Conservation (phyloP, 2,888 invertebrate genomes). For the Dorcus parallelipipedus region DNA sequence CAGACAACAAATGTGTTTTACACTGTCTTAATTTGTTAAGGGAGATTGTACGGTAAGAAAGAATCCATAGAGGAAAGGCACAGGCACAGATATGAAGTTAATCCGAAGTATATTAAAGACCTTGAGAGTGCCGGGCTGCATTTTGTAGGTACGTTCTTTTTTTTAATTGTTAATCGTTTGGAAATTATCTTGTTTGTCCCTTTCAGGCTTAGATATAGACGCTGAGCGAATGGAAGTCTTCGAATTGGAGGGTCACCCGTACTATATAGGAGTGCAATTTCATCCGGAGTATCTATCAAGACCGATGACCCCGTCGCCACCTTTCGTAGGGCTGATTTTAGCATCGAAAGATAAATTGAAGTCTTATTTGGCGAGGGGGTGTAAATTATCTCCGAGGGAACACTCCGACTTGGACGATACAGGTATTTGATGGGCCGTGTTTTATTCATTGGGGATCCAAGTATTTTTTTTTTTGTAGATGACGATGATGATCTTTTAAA, state of each 20-base stretch:
- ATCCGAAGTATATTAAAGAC: slow-evolving; percentile 76
- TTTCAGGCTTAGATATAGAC: slow-evolving; percentile 67
- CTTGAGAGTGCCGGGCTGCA: slow-evolving; percentile 80
- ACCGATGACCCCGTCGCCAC: slow-evolving; percentile 88
- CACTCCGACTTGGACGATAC: slow-evolving; percentile 66
- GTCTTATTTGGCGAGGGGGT: slow-evolving; percentile 68
- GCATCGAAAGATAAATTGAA: slow-evolving; percentile 82
- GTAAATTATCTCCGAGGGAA: slow-evolving; percentile 70
- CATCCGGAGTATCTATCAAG: slow-evolving; percentile 97
- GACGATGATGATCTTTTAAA: slow-evolving; percentile 34
- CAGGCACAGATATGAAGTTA: slow-evolving; percentile 96
- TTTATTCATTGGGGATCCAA: background rate
- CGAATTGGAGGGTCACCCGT: slow-evolving; percentile 82
- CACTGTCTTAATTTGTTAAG: slow-evolving; percentile 45
- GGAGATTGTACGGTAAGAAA: slow-evolving; percentile 73
- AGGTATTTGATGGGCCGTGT: slow-evolving; percentile 39
- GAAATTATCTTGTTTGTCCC: background rate
- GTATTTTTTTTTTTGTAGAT: slow-evolving; percentile 23
- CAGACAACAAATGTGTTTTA: background rate
- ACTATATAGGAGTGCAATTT: slow-evolving; percentile 93
- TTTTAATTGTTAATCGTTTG: slow-evolving; percentile 2
- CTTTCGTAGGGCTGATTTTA: slow-evolving; percentile 90
- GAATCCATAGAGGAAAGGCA: slow-evolving; percentile 89
- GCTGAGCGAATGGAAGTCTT: slow-evolving; percentile 92
- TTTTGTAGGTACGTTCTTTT: slow-evolving; percentile 69